Evolutionary conservation across 1,140 invertebrate genomes (phyloP).

Genomic region (Psilanteris sp.): DNA sequence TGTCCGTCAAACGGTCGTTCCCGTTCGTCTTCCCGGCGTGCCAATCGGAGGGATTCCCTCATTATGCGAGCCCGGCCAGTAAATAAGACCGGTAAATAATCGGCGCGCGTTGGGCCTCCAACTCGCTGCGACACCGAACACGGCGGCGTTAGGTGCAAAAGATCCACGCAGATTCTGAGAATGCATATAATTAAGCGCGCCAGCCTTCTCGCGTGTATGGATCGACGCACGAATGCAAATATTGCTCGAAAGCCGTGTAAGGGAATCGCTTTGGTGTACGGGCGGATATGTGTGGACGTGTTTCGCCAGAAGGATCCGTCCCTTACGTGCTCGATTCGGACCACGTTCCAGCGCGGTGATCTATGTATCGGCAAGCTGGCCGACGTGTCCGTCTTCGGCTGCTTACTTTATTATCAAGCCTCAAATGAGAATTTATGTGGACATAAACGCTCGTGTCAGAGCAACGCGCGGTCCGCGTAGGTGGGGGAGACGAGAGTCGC

Average conservation of each 20-base stretch:
- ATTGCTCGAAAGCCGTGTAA: slow-evolving; percentile 55
- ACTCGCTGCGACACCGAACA: slow-evolving; percentile 67
- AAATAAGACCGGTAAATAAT: slow-evolving; percentile 69
- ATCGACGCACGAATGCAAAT: slow-evolving; percentile 64
- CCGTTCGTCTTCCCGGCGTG: neutral
- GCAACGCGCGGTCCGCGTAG: slow-evolving; percentile 59
- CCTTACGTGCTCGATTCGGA: slow-evolving; percentile 22
- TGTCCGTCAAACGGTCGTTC: neutral
- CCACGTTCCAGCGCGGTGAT: slow-evolving; percentile 66
- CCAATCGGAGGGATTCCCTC: slow-evolving; percentile 37
- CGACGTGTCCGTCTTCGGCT: slow-evolving; percentile 69
- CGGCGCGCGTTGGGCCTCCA: slow-evolving; percentile 57
- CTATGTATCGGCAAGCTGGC: slow-evolving; percentile 70
- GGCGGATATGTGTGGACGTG: slow-evolving; percentile 7
- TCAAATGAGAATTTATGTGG: slow-evolving; percentile 79
- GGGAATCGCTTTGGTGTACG: slow-evolving; percentile 35
- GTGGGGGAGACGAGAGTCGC: slow-evolving; percentile 65
- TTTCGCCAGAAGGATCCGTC: slow-evolving; percentile 13
- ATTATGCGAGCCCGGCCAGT: slow-evolving; percentile 64
- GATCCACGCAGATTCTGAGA: slow-evolving; percentile 73
- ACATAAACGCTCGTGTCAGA: slow-evolving; percentile 77
- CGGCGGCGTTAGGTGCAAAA: slow-evolving; percentile 68
- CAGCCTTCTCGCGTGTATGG: slow-evolving; percentile 52
- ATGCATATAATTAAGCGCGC: slow-evolving; percentile 76
- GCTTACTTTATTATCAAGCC: slow-evolving; percentile 77